Conservation (phyloP, 2,888 invertebrate genomes). For the Stictocephala bisonia region DNA sequence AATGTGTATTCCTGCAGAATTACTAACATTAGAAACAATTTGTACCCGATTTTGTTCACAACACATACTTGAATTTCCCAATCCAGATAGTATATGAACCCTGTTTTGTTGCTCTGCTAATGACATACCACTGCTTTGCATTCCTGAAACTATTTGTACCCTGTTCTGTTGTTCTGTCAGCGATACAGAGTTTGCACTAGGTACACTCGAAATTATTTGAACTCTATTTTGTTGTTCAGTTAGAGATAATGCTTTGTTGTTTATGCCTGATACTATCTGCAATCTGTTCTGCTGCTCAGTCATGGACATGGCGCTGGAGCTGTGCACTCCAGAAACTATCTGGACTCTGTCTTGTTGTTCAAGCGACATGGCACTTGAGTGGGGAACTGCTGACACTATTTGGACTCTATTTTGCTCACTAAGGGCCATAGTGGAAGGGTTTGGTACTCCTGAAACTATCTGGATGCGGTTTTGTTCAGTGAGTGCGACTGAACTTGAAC, state of each 20-base stretch:
- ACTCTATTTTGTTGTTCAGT: conserved; percentile 46
- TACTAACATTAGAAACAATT: conserved; percentile 52
- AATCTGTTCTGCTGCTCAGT: conserved; percentile 49
- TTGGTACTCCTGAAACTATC: conserved; percentile 54
- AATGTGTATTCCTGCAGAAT: conserved; percentile 48
- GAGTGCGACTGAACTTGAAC: conserved; percentile 52
- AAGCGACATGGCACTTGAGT: conserved; percentile 33
- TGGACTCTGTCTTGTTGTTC: conserved; percentile 49
- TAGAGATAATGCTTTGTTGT: conserved; percentile 27
- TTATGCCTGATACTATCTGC: conserved; percentile 51
- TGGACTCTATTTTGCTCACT: conserved; percentile 56
- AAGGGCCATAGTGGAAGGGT: conserved; percentile 48
- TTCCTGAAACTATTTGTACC: conserved; percentile 51
- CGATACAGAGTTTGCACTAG: conserved; percentile 45
- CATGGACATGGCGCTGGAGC: conserved; percentile 49
- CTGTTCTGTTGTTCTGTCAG: conserved; percentile 50
- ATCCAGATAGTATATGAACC: conserved; percentile 50
- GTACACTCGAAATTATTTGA: conserved; percentile 51
- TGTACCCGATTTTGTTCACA: conserved; percentile 52
- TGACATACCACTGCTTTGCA: conserved; percentile 33
- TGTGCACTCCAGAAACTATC: conserved; percentile 51
- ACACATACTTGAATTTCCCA: conserved; percentile 45
- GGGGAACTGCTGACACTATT: conserved; percentile 54
- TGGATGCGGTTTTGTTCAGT: conserved; percentile 55
- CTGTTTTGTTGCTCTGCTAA: conserved; percentile 45